These are phyloP conservation scores for Cheilosia variabilis DNA, from an alignment of 2,888 invertebrate genomes.

Conservation along the genomic window DNA sequence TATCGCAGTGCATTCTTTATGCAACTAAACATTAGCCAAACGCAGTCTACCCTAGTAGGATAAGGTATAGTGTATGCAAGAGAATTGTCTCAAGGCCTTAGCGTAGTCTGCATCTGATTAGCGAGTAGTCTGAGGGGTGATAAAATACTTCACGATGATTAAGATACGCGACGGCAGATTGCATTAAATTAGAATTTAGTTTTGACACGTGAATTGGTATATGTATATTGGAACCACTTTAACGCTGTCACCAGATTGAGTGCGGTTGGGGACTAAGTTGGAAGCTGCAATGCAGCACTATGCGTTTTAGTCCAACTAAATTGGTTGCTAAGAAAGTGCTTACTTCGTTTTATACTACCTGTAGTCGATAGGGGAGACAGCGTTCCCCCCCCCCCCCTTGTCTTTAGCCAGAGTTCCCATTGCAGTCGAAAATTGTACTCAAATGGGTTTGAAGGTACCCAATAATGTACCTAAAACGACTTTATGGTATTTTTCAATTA, in stretches of 20 bases:
- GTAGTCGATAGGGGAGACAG: too few species aligned
- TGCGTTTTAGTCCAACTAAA: too few species aligned
- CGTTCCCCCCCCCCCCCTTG: too few species aligned
- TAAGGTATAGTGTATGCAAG: not conserved
- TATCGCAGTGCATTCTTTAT: not conserved
- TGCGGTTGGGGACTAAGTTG: not conserved
- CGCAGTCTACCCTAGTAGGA: not conserved
- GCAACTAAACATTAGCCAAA: not conserved
- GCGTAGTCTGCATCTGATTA: constrained; percentile 54
- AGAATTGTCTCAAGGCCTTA: constrained; percentile 28
- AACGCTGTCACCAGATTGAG: constrained; percentile 20
- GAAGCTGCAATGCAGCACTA: not conserved
- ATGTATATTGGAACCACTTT: constrained; percentile 43
- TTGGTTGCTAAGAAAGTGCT: too few species aligned
- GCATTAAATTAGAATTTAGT: constrained; percentile 49
- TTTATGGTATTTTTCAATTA: too few species aligned
- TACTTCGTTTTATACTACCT: too few species aligned
- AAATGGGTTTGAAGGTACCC: too few species aligned
- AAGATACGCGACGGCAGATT: constrained; percentile 51
- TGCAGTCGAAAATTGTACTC: too few species aligned
- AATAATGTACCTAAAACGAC: too few species aligned
- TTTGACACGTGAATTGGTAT: constrained; percentile 60
- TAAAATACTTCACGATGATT: constrained; percentile 52
- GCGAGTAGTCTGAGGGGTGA: constrained; percentile 45
- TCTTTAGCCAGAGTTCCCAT: too few species aligned